Evolutionary conservation across 1,140 invertebrate species (phyloP).

Genomic region (Hyposmocoma kahamanoa): DNA sequence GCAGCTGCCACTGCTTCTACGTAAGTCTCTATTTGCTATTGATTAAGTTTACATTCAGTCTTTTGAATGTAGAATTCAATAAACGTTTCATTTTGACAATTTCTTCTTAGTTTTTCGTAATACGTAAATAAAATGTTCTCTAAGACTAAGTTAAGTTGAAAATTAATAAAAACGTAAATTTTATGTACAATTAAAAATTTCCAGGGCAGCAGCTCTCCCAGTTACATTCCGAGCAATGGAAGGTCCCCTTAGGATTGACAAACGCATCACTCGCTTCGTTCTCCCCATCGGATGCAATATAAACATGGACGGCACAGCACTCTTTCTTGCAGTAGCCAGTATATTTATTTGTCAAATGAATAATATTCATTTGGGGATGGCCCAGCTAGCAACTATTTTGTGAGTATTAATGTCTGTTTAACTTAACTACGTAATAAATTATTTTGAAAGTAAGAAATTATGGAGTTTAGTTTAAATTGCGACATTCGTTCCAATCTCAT

Average conservation of each 20-base stretch:
- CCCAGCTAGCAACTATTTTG: conserved; percentile 87
- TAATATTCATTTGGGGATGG: conserved; percentile 83
- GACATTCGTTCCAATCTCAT: too few relatives aligned
- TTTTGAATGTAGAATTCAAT: too few relatives aligned
- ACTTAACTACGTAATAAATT: too few relatives aligned
- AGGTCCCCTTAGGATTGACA: conserved; percentile 91
- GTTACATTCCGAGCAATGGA: conserved; percentile 96
- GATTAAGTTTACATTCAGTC: not conserved
- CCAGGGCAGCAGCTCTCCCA: conserved; percentile 94
- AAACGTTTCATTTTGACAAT: too few relatives aligned
- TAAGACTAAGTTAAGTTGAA: too few relatives aligned
- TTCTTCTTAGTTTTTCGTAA: too few relatives aligned
- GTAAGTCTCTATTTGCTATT: conserved; percentile 74
- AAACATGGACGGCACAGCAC: conserved; percentile 96
- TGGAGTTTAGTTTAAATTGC: too few relatives aligned
- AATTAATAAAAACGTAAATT: too few relatives aligned
- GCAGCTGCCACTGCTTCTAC: conserved; percentile 95
- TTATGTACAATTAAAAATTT: too few relatives aligned
- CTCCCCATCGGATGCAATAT: conserved; percentile 93
- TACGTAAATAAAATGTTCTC: too few relatives aligned
- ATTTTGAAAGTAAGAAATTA: too few relatives aligned
- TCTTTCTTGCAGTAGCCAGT: conserved; percentile 91
- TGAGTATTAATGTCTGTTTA: conserved; percentile 77
- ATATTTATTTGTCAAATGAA: conserved; percentile 96
- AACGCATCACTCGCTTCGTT: conserved; percentile 92